These are phyloP conservation scores for Muscina levida DNA, from an alignment of 2,888 invertebrate genomes.

Conservation along the genomic window DNA sequence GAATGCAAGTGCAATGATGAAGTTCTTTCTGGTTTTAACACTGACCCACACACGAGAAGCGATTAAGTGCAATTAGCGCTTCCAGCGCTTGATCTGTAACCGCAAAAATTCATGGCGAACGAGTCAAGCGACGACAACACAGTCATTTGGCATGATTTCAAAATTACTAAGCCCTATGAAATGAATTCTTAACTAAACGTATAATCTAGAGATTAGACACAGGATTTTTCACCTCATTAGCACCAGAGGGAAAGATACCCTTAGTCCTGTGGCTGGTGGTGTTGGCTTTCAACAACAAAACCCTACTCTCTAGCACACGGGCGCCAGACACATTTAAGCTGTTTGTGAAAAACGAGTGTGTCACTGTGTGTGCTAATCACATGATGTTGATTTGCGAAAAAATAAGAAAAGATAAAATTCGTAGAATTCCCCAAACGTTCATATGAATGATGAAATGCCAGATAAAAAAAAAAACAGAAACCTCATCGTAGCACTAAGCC, in stretches of 20 bases:
- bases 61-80: conserved; percentile 60
- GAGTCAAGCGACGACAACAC: background rate
- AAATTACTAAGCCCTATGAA: background rate
- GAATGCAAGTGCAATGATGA: conserved; percentile 20
- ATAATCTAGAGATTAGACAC: conserved; percentile 13
- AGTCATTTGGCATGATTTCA: background rate
- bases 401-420: conserved; percentile 33
- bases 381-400: conserved; percentile 49
- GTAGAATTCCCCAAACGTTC: conserved; percentile 48
- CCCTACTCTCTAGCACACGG: no score
- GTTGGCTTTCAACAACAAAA: no score
- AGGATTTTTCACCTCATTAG: conserved; percentile 55
- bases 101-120: background rate
- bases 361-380: conserved; percentile 58
- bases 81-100: conserved; percentile 11
- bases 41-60: conserved; percentile 38
- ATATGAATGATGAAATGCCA: conserved; percentile 31
- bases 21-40: conserved; percentile 19
- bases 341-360: conserved; percentile 5
- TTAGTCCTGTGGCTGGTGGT: no score
- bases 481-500: conserved; percentile 12
- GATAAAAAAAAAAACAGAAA: conserved; percentile 31
- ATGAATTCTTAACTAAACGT: background rate
- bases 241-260: background rate
- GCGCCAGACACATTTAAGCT: conserved; percentile 14